These are phyloP conservation scores for Anthonomus grandis DNA, from an alignment of 1,140 invertebrate species.

Conservation along the genomic window DNA sequence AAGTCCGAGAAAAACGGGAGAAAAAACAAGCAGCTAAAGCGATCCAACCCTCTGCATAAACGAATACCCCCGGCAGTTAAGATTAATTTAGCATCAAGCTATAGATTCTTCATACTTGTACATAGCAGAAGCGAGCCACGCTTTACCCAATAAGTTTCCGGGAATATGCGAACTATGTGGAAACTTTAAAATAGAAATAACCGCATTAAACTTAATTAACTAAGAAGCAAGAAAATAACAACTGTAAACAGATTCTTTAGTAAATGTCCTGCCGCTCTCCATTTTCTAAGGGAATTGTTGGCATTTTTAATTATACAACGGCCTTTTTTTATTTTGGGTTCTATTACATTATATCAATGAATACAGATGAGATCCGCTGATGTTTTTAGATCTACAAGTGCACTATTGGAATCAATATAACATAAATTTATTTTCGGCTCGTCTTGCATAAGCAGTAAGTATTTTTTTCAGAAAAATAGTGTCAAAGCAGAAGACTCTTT, in stretches of 20 bases:
- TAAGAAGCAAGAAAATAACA: conserved; percentile 17
- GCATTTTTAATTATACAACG: not conserved
- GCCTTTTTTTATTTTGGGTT: too few species aligned
- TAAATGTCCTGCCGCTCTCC: conserved; percentile 4
- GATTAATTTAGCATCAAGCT: conserved; percentile 24
- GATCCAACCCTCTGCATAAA: conserved; percentile 20
- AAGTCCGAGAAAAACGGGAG: too few species aligned
- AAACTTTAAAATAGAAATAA: conserved; percentile 27
- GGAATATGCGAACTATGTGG: conserved; percentile 23
- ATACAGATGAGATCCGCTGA: too few species aligned
- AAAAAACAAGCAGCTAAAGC: conserved; percentile 14
- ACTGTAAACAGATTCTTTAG: conserved; percentile 15
- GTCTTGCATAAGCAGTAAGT: too few species aligned
- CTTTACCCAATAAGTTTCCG: conserved; percentile 20
- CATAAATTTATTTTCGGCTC: too few species aligned
- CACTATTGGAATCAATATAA: too few species aligned
- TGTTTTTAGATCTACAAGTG: too few species aligned
- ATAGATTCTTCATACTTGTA: conserved; percentile 22
- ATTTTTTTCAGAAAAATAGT: too few species aligned
- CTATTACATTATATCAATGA: too few species aligned
- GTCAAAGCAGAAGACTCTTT: too few species aligned
- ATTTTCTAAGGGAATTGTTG: conserved; percentile 6
- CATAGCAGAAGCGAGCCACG: conserved; percentile 8
- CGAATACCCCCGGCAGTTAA: conserved; percentile 20
- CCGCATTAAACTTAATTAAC: conserved; percentile 26